A percentile compares a stretch with the other conserved stretches of the same genome.
phyloP scores from a whole-genome alignment of 1,140 invertebrate species.

The Drosophila guanche region DNA sequence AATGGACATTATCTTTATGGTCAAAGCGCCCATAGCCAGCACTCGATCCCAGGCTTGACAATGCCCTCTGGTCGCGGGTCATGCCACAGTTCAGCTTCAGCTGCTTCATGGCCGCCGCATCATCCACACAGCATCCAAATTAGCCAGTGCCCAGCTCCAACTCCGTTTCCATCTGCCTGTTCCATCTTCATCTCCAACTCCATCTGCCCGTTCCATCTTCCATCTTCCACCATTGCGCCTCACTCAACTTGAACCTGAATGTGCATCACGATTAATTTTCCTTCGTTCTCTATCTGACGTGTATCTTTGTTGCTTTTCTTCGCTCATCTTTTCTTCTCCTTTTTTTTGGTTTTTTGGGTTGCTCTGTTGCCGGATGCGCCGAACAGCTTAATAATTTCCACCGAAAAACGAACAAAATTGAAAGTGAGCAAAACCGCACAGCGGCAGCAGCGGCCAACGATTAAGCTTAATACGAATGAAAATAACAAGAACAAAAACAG shows the following conservation, averaged over 20 bases:
- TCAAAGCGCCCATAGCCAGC: not conserved
- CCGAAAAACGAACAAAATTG: conserved; percentile 32
- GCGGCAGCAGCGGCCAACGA: conserved; percentile 3
- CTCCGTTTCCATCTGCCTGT: conserved; percentile 1
- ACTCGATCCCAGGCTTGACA: not conserved
- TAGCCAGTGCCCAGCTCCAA: conserved; percentile 29
- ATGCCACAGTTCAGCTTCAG: conserved; percentile 5
- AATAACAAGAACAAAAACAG: not conserved
- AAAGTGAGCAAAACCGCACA: conserved; percentile 25
- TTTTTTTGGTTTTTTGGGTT: conserved; percentile 6
- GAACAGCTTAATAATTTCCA: conserved; percentile 35
- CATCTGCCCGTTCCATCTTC: conserved; percentile 6
- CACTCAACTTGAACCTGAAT: conserved; percentile 45
- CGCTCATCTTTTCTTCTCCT: not conserved
- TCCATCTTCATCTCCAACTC: conserved; percentile 1
- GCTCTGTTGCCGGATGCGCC: conserved; percentile 38
- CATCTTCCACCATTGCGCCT: conserved; percentile 17
- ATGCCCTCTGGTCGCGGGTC: not conserved
- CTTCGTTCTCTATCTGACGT: not conserved
- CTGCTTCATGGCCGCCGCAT: conserved; percentile 5
- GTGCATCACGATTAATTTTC: conserved; percentile 42
- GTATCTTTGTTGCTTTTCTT: not conserved
- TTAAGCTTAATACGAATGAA: conserved; percentile 15
- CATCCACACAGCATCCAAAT: conserved; percentile 23
- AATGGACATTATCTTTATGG: conserved; percentile 49